Evolutionary conservation across 2,888 invertebrate genomes (phyloP), one percentile per base, ranked within the genome.

Genomic region (Cistogaster globosa): DNA sequence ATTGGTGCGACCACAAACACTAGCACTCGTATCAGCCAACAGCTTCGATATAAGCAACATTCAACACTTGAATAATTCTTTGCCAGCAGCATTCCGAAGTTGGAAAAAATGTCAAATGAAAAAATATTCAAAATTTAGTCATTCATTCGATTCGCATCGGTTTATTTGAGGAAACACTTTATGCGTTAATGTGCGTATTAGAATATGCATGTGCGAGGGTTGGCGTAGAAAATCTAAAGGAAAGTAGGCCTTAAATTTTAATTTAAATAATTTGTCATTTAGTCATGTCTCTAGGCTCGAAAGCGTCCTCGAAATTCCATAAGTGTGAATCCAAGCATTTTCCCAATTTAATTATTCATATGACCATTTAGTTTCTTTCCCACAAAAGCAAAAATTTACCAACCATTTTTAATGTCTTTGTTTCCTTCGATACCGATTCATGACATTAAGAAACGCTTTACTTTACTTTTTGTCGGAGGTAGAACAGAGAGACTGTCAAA

Each of bases 21-120:
- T 65, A 63, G 42, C 48, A 62, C 20, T 14, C 14, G 62, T 57
- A 62, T 26, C 72, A 67, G 77, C 48, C 32, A 74, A 55, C 42
- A 51, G 55, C 57, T 65, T 65, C 67, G n/a, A 58, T 77, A 71
- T 69, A 69, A 48, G 65, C 32, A 67, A 78, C 63, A 71, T 51
- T 78, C 72, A 76, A 74, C 76, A 82, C 79, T 72, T 68, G 68
- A 81, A 77, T 42, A 63, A 75, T 84, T 65, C 22, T 45, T 22
- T 82, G 57, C 58, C 53, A 65, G 32, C 14, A 71, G 55, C 20
- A 51, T 6, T 62, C 12, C 42, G 48, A 55, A 32, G 38, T 18
- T 38, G 26, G 14, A 71, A 9, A n/a, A 36, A 57, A 65, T 9
- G n/a, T 0, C 36, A 79, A 74, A 53, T n/a, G 14, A n/a, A 55